Evolutionary conservation across 2,888 invertebrate genomes (phyloP).

Genomic region (Dascillus cervinus): DNA sequence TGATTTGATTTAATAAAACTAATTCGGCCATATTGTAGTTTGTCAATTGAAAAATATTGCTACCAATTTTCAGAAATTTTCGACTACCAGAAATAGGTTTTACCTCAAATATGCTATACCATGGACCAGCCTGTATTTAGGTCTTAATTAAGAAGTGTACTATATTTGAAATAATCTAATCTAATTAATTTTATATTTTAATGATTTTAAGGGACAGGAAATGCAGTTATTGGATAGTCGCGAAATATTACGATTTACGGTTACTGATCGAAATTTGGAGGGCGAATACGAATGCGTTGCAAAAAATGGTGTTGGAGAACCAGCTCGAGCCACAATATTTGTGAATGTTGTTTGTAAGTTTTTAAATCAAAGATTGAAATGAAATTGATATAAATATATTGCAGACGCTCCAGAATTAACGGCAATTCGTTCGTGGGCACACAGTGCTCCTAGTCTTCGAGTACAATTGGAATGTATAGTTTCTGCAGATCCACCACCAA

Average conservation of each 20-base stretch:
- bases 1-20: slow-evolving; percentile 1
- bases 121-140: slow-evolving; percentile 1
- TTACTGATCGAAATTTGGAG: slow-evolving; percentile 57
- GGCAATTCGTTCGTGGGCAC: slow-evolving; percentile 59
- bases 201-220: slow-evolving; percentile 54
- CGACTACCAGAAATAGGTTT: no score
- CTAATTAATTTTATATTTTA: slow-evolving; percentile 18
- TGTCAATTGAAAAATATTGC: no score
- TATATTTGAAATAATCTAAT: slow-evolving; percentile 5
- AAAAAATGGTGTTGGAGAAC: slow-evolving; percentile 66
- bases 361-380: neutral
- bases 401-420: slow-evolving; percentile 69
- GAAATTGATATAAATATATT: slow-evolving; percentile 10
- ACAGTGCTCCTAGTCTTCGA: slow-evolving; percentile 64
- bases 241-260: slow-evolving; percentile 55
- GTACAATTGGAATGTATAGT: slow-evolving; percentile 63
- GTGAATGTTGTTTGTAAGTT: slow-evolving; percentile 65
- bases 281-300: slow-evolving; percentile 69
- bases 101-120: no score
- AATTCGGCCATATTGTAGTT: no score
- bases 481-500: slow-evolving; percentile 61
- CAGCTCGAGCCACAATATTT: slow-evolving; percentile 58
- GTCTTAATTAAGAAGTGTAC: slow-evolving; percentile 4
- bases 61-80: no score
- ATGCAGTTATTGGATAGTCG: slow-evolving; percentile 55